A percentile compares a stretch with the other conserved stretches of the same genome.
Conservation (phyloP, 37 sponge, comb jelly and placozoan species). For the Hexactinellida sp. region DNA sequence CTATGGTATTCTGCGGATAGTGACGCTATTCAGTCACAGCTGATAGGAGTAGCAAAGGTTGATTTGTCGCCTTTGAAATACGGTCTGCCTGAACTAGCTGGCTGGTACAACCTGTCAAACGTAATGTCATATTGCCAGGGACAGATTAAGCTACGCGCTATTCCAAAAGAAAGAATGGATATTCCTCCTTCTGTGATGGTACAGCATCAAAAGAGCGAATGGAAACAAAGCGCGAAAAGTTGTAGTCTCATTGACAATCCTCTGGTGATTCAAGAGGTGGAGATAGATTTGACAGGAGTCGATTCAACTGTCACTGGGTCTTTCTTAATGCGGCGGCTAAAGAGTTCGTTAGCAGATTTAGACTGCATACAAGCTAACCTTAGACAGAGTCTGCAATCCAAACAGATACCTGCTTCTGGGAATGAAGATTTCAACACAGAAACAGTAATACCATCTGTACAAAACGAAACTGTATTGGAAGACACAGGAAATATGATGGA, state of each 20-base stretch:
- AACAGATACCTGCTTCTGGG: not conserved
- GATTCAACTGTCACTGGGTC: not conserved
- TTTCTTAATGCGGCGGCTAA: not conserved
- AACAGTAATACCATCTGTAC: not conserved
- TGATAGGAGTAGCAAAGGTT: slow-evolving; percentile 46
- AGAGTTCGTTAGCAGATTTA: not conserved
- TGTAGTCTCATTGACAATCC: slow-evolving; percentile 1
- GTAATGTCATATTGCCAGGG: slow-evolving; percentile 11
- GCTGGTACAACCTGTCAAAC: slow-evolving; percentile 68
- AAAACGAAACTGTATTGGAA: not conserved
- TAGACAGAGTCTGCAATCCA: not conserved
- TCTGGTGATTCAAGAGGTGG: not conserved
- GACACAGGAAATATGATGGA: not conserved
- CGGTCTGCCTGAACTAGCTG: slow-evolving; percentile 58
- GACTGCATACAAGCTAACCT: not conserved
- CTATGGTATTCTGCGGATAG: not conserved
- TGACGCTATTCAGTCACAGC: not conserved
- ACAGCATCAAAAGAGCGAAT: not conserved
- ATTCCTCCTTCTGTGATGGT: not conserved
- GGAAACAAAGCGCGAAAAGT: not conserved
- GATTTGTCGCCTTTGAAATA: slow-evolving; percentile 59
- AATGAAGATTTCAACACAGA: too few relatives aligned
- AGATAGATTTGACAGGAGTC: not conserved
- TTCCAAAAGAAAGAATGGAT: not conserved
- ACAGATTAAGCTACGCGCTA: not conserved